Evolutionary conservation across 2,113 vertebrate genomes (phyloP), one percentile per base, ranked within the genome.

Genomic region (Charina bottae): DNA sequence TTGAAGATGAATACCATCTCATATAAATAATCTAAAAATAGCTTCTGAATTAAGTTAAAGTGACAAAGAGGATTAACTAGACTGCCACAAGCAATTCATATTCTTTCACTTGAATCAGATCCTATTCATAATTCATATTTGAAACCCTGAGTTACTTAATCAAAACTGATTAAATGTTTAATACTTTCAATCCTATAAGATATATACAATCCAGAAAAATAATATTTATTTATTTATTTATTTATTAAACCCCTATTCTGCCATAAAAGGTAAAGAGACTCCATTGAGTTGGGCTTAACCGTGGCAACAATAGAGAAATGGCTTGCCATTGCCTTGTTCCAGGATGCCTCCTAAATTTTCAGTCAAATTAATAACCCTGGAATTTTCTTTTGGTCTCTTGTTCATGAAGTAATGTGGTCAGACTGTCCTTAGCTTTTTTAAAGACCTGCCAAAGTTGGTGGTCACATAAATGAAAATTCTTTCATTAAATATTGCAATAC

Each of bases 81-180:
- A 59, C 72, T 55, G 84, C n/a, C 49, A 53, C 33, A 26, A 83
- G 62, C 37, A 78, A 62, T 60, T 26, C 19, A 26, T n/a, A 58
- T 6, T 56, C 10, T 88, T 87, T 72, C 7, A 8, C 64, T 78
- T 91, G 64, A 59, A 56, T 33, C 24, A 88, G n/a, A 88, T 33
- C 9, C 17, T 24, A 55, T 56, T 28, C 42, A 58, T 87, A 87
- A 46, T 28, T 37, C 15, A 55, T 37, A 46, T 59, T 87, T 90
- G 28, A 85, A 85, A 85, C 24, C 58, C 15, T 62, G 23, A 28
- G 23, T 85, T 72, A 90, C 49, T 85, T 53, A 87, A 56, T 91
- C 28, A 87, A 56, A 62, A 60, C 62, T 91, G 85, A 56, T 91
- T 59, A 86, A 87, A 60, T 91, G 49, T 9, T 85, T 85, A 85